Percentiles rank a stretch among this genome's conserved stretches.
phyloP scores from a whole-genome alignment of 2,888 invertebrate species.

The Synergus itoensis region DNA sequence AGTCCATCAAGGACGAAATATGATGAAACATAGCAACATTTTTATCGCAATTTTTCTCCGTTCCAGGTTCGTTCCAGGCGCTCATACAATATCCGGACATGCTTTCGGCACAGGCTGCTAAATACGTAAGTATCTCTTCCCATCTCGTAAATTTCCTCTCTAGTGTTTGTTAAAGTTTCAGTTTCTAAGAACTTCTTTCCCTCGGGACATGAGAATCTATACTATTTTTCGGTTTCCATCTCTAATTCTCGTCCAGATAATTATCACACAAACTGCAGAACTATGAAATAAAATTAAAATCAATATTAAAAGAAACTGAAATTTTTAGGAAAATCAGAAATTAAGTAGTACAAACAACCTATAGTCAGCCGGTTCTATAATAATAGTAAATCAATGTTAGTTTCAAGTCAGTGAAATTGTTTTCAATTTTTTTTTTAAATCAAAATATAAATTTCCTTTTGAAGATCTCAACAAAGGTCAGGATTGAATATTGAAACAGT shows the following conservation, averaged over 20 bases:
- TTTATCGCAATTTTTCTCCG: constrained; percentile 44
- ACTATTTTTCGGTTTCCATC: background rate
- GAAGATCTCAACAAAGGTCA: background rate
- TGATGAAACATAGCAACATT: constrained; percentile 20
- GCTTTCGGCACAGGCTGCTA: constrained; percentile 97
- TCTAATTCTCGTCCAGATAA: constrained; percentile 13
- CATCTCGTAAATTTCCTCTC: constrained; percentile 17
- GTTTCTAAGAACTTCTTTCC: background rate
- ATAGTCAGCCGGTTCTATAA: background rate
- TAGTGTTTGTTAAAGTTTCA: constrained; percentile 30
- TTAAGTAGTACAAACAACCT: background rate
- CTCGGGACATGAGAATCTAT: background rate
- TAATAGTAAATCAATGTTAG: background rate
- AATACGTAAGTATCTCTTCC: constrained; percentile 85
- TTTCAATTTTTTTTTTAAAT: background rate
- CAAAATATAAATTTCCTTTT: background rate
- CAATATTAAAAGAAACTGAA: background rate
- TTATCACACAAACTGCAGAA: background rate
- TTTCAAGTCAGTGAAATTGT: too few species aligned
- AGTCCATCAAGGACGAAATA: constrained; percentile 24
- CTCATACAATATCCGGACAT: constrained; percentile 99
- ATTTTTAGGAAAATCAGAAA: background rate
- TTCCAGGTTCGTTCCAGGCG: constrained; percentile 97
- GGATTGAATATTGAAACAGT: background rate
- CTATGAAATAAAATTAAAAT: background rate